These are phyloP conservation scores for Hemistola chrysoprasaria DNA, from an alignment of 2,888 invertebrate genomes.

Conservation along the genomic window DNA sequence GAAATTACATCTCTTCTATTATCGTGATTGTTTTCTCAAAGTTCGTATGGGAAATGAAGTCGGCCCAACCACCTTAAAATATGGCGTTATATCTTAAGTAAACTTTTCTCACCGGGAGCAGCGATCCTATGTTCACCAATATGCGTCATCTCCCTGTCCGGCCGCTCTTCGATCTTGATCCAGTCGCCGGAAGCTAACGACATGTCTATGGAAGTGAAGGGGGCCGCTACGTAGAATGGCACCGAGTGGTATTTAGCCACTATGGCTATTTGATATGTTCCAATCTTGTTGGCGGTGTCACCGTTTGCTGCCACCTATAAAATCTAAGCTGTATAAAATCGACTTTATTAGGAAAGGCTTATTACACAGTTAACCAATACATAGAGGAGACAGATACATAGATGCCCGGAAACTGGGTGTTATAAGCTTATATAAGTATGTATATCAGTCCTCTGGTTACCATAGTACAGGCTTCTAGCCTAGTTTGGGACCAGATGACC, in stretches of 20 bases:
- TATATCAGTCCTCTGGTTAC: too few relatives aligned
- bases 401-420: too few relatives aligned
- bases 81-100: constrained; percentile 11
- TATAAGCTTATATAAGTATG: too few relatives aligned
- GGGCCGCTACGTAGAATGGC: constrained; percentile 98
- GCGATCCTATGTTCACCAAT: constrained; percentile 94
- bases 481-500: too few relatives aligned
- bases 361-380: too few relatives aligned
- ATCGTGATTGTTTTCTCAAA: too few relatives aligned
- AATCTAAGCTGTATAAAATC: constrained; percentile 4
- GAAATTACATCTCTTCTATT: too few relatives aligned
- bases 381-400: neutral
- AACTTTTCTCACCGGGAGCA: constrained; percentile 85
- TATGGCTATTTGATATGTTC: constrained; percentile 97
- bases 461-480: too few relatives aligned
- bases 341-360: too few relatives aligned
- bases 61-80: too few relatives aligned
- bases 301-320: constrained; percentile 94
- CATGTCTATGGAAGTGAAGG: constrained; percentile 94
- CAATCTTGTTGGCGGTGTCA: constrained; percentile 99
- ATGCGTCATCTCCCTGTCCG: constrained; percentile 95
- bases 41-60: too few relatives aligned
- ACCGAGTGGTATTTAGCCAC: constrained; percentile 94
- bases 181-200: constrained; percentile 89
- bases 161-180: constrained; percentile 97